phyloP scores from a whole-genome alignment of 2,888 invertebrate species.

The Craniophora ligustri region DNA sequence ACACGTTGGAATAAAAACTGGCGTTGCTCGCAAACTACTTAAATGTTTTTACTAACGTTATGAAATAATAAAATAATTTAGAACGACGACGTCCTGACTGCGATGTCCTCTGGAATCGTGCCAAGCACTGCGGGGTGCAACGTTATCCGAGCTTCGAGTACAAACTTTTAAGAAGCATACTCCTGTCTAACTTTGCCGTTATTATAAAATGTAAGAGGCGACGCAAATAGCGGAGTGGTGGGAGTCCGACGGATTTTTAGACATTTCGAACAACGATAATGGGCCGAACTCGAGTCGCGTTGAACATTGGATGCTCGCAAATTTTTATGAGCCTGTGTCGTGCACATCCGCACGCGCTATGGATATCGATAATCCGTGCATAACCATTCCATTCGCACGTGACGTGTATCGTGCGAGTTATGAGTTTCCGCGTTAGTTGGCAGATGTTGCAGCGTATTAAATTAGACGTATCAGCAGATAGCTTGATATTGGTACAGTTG shows the following conservation, averaged over 20 bases:
- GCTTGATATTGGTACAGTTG: constrained; percentile 60
- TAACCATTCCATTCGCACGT: constrained; percentile 50
- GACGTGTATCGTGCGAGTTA: constrained; percentile 45
- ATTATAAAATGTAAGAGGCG: constrained; percentile 71
- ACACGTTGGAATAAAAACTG: constrained; percentile 47
- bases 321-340: constrained; percentile 64
- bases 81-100: constrained; percentile 66
- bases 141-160: constrained; percentile 66
- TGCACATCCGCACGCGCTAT: constrained; percentile 52
- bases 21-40: constrained; percentile 45
- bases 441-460: constrained; percentile 65
- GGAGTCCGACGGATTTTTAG: constrained; percentile 65
- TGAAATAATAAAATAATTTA: constrained; percentile 79
- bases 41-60: constrained; percentile 66
- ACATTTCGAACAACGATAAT: constrained; percentile 69
- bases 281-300: constrained; percentile 52
- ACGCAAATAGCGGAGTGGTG: constrained; percentile 58
- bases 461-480: constrained; percentile 63
- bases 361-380: constrained; percentile 42
- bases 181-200: constrained; percentile 70
- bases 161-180: constrained; percentile 73
- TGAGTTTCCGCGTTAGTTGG: constrained; percentile 55
- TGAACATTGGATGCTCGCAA: constrained; percentile 63
- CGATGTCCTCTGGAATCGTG: constrained; percentile 66
- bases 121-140: constrained; percentile 70